phyloP scores from a whole-genome alignment of 2,113 vertebrate species.

The Piprites chloris region DNA sequence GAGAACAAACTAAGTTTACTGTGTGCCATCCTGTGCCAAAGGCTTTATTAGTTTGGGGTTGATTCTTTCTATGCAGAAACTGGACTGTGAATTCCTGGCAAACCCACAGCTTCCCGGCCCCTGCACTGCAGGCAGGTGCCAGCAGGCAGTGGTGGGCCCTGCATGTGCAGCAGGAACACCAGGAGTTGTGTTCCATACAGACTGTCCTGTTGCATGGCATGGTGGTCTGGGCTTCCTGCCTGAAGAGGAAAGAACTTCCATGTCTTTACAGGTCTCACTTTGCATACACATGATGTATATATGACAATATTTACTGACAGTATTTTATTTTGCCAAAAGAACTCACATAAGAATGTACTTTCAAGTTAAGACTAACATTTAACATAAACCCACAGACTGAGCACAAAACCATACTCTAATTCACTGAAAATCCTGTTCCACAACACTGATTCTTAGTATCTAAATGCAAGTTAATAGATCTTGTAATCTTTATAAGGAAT shows the following conservation, averaged over 20 bases:
- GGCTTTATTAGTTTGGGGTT: neutral
- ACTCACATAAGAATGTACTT: neutral
- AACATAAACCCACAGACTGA: neutral
- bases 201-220: too few relatives aligned
- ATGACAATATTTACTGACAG: too few relatives aligned
- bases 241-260: neutral
- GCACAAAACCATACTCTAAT: neutral
- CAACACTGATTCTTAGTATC: neutral
- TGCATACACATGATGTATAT: fast-evolving
- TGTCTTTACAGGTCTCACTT: neutral
- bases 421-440: neutral
- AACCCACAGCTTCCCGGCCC: neutral
- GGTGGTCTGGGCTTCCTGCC: neutral
- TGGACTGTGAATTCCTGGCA: neutral
- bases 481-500: neutral
- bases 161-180: fast-evolving
- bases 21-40: neutral
- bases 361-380: neutral
- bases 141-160: neutral
- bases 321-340: neutral
- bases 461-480: neutral
- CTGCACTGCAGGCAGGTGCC: fast-evolving
- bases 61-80: neutral
- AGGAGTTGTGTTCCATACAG: fast-evolving
- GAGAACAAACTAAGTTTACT: neutral